Conservation (phyloP, 2,888 invertebrate genomes). For the Drosophila borborema region DNA sequence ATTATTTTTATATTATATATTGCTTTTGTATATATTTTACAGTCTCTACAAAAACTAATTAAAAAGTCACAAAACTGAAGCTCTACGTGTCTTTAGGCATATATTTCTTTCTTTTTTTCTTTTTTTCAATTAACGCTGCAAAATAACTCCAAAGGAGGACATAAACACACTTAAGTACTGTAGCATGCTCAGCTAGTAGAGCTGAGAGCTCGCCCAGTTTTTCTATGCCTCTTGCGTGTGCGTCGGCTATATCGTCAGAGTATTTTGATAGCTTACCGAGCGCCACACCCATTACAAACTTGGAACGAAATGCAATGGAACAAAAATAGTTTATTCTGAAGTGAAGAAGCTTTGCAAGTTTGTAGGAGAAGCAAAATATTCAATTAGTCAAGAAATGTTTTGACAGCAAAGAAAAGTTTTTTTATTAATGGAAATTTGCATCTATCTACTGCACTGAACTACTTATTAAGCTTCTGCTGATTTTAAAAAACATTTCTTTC, state of each 20-base stretch:
- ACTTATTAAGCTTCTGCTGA: not conserved
- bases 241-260: constrained; percentile 42
- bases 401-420: not conserved
- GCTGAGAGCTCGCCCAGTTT: not conserved
- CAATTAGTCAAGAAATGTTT: not conserved
- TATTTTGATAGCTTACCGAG: constrained; percentile 28
- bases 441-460: not conserved
- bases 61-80: not conserved
- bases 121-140: constrained; percentile 64
- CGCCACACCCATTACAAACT: constrained; percentile 34
- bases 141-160: constrained; percentile 31
- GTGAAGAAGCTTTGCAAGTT: not conserved
- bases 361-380: not conserved
- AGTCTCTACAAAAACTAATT: not conserved
- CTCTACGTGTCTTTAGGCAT: not conserved
- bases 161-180: constrained; percentile 41
- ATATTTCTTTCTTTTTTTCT: not conserved
- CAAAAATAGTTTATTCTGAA: constrained; percentile 24
- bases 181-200: constrained; percentile 29
- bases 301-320: constrained; percentile 7
- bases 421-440: not conserved
- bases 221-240: constrained; percentile 52
- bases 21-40: no score
- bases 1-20: no score
- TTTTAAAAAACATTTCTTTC: not conserved